Evolutionary conservation across 2,113 vertebrate species (phyloP).

Genomic region (Climacteris rufus): DNA sequence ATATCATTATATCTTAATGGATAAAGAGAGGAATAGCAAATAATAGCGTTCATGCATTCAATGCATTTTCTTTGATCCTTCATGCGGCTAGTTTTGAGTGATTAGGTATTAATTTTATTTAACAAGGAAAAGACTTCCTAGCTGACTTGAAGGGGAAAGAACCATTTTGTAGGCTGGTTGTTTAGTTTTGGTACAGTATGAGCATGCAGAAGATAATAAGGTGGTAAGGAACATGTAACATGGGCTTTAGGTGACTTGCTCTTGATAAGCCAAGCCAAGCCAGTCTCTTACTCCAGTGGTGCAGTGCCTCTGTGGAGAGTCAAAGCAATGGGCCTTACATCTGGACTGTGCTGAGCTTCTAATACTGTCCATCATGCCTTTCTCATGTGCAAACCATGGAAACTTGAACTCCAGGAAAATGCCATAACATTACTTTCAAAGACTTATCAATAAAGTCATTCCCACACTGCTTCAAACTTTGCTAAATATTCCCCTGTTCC

Average conservation of each 20-base stretch:
- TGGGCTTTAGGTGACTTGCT: not conserved
- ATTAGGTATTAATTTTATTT: not conserved
- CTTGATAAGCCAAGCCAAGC: not conserved
- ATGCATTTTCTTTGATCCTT: not conserved
- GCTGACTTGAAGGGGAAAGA: not conserved
- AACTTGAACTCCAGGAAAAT: not conserved
- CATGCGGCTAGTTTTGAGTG: not conserved
- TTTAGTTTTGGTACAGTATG: not conserved
- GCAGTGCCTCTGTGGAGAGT: not conserved
- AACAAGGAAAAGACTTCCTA: not conserved
- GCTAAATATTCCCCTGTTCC: not conserved
- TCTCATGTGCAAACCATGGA: not conserved
- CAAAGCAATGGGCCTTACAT: not conserved
- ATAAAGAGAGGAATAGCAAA: not conserved
- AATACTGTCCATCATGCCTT: fast-evolving
- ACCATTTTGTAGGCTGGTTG: not conserved
- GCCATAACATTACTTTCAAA: not conserved
- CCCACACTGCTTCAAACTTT: not conserved
- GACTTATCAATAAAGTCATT: not conserved
- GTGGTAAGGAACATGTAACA: not conserved
- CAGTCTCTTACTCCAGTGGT: not conserved
- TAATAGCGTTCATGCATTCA: not conserved
- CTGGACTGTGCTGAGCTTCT: not conserved
- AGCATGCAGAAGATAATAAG: not conserved
- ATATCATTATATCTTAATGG: too few relatives aligned